Evolutionary conservation across 2,888 invertebrate species (phyloP).

Genomic region (Lycaena phlaeas): DNA sequence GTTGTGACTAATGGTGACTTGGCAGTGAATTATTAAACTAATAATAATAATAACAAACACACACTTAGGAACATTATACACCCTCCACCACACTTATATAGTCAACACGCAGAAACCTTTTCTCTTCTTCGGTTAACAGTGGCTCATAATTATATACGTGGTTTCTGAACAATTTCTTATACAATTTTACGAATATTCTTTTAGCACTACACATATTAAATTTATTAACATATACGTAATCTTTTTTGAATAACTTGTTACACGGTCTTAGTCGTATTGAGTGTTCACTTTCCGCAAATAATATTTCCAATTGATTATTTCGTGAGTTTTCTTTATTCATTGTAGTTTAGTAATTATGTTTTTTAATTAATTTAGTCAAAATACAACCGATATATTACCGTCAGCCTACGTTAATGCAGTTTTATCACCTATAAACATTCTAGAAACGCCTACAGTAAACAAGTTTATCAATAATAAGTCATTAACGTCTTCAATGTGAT

Average conservation of each 20-base stretch:
- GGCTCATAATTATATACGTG: constrained; percentile 74
- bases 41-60: too few relatives aligned
- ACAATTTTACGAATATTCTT: constrained; percentile 52
- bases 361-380: too few relatives aligned
- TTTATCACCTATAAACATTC: constrained; percentile 16
- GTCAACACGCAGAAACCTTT: constrained; percentile 67
- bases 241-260: neutral
- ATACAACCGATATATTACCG: too few relatives aligned
- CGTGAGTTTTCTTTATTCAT: neutral
- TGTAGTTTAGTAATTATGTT: neutral
- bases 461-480: constrained; percentile 48
- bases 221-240: constrained; percentile 6
- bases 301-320: neutral
- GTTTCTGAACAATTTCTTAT: constrained; percentile 41
- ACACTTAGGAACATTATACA: constrained; percentile 18
- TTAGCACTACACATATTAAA: constrained; percentile 43
- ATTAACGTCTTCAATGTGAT: constrained; percentile 31
- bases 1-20: too few relatives aligned
- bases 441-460: constrained; percentile 33
- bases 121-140: constrained; percentile 80
- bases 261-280: neutral
- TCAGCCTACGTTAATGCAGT: too few relatives aligned
- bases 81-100: constrained; percentile 46
- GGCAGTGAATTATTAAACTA: too few relatives aligned
- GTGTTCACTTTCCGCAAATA: neutral